A percentile compares a stretch with the other conserved stretches of the same genome.
These are phyloP conservation scores for Polypterus bichir DNA, from an alignment of 2,113 vertebrate genomes.

Conservation along the genomic window DNA sequence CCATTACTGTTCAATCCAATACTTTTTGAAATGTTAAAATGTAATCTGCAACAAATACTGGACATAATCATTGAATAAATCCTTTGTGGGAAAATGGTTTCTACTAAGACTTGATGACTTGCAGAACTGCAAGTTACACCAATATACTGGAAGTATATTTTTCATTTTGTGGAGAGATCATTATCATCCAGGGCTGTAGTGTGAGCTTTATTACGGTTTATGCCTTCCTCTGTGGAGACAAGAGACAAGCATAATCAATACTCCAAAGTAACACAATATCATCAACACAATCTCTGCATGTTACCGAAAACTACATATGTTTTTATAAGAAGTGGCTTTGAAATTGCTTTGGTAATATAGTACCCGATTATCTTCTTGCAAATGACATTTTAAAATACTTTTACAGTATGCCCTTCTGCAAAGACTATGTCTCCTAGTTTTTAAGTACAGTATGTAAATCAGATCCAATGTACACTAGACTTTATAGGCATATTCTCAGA, in stretches of 20 bases:
- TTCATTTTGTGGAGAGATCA: constrained; percentile 6
- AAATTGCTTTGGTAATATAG: constrained; percentile 9
- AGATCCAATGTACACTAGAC: not conserved
- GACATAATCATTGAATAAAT: not conserved
- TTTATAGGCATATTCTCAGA: not conserved
- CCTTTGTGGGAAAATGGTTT: not conserved
- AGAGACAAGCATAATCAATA: constrained; percentile 2
- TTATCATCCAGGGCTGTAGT: not conserved
- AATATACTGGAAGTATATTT: constrained; percentile 6
- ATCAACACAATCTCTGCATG: constrained; percentile 15
- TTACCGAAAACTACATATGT: constrained; percentile 26
- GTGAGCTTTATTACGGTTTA: constrained; percentile 1
- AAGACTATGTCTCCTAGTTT: constrained; percentile 4
- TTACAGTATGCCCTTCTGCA: not conserved
- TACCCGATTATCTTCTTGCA: not conserved
- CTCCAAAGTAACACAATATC: constrained; percentile 1
- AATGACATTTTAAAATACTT: constrained; percentile 2
- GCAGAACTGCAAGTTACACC: not conserved
- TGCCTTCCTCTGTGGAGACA: constrained; percentile 2
- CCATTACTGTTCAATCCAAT: not conserved
- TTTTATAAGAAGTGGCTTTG: constrained; percentile 20
- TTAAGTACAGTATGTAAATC: not conserved
- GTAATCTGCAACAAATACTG: constrained; percentile 1
- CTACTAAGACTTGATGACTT: not conserved
- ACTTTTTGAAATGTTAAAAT: constrained; percentile 4